phyloP scores from a whole-genome alignment of 2,113 vertebrate species.

The Pseudopodoces humilis region DNA sequence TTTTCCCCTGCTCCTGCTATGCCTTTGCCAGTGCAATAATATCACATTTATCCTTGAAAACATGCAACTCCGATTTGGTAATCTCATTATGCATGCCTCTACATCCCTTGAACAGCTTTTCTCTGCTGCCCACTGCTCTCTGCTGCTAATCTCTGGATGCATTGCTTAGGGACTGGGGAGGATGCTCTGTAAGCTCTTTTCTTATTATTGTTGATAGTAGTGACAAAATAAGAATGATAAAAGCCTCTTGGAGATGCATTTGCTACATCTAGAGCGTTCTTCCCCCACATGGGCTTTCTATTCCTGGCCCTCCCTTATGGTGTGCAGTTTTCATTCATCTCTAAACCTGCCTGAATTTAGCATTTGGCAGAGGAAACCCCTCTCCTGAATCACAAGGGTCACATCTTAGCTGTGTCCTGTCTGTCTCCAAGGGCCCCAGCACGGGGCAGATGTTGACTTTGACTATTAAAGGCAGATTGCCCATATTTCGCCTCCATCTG shows the following conservation, averaged over 20 bases:
- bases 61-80: constrained; percentile 51
- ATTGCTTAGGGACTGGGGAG: constrained; percentile 37
- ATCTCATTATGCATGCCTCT: constrained; percentile 59
- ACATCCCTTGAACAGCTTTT: constrained; percentile 50
- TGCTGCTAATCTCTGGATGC: constrained; percentile 51
- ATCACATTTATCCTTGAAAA: constrained; percentile 50
- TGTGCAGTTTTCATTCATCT: constrained; percentile 61
- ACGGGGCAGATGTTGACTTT: background rate
- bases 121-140: constrained; percentile 37
- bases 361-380: constrained; percentile 43
- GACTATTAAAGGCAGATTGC: background rate
- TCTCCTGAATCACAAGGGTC: background rate
- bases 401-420: background rate
- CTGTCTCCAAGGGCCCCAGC: background rate
- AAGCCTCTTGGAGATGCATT: constrained; percentile 53
- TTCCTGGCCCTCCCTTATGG: constrained; percentile 63
- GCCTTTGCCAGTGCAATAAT: constrained; percentile 8
- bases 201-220: constrained; percentile 68
- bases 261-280: constrained; percentile 51
- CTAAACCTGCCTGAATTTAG: constrained; percentile 53
- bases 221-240: constrained; percentile 66
- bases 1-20: background rate
- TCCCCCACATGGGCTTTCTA: constrained; percentile 65
- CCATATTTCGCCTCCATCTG: background rate
- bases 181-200: constrained; percentile 50